Percentiles rank a stretch among this genome's conserved stretches.
These are phyloP conservation scores for Euthynnus affinis DNA, from an alignment of 2,797 vertebrate species.

Conservation along the genomic window DNA sequence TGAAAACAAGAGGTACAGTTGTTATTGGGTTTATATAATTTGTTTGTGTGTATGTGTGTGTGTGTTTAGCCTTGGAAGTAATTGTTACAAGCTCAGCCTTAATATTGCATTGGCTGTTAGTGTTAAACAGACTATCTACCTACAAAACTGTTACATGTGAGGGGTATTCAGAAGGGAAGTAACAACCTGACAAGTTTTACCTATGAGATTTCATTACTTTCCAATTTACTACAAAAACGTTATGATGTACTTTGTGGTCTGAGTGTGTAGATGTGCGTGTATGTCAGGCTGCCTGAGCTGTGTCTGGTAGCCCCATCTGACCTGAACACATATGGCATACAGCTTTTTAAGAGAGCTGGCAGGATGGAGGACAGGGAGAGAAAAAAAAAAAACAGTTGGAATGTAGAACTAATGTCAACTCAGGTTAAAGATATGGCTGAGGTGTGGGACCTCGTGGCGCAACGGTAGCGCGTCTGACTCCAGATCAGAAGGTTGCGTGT, in stretches of 20 bases:
- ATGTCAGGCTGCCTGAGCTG: neutral
- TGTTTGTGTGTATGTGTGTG: no score
- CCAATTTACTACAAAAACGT: neutral
- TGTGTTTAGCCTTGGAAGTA: no score
- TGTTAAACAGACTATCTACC: no score
- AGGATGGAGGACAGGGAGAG: neutral
- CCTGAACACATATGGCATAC: neutral
- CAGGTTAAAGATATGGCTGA: rapidly evolving
- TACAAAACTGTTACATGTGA: no score
- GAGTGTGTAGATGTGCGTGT: neutral
- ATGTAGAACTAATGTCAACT: neutral
- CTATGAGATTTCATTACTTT: neutral
- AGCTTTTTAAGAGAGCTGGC: neutral
- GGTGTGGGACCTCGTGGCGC: neutral
- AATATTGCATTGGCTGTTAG: no score
- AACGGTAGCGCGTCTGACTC: slow-evolving; percentile 42
- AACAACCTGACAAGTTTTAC: neutral
- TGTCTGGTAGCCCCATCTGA: neutral
- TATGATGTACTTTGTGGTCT: no score
- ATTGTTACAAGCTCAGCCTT: no score
- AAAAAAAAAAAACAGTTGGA: neutral
- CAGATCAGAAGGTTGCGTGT: slow-evolving; percentile 52
- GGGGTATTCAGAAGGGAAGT: no score
- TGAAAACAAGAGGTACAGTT: no score
- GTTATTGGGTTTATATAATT: no score